phyloP scores from a whole-genome alignment of 2,113 vertebrate genomes.

The Poecile atricapillus region DNA sequence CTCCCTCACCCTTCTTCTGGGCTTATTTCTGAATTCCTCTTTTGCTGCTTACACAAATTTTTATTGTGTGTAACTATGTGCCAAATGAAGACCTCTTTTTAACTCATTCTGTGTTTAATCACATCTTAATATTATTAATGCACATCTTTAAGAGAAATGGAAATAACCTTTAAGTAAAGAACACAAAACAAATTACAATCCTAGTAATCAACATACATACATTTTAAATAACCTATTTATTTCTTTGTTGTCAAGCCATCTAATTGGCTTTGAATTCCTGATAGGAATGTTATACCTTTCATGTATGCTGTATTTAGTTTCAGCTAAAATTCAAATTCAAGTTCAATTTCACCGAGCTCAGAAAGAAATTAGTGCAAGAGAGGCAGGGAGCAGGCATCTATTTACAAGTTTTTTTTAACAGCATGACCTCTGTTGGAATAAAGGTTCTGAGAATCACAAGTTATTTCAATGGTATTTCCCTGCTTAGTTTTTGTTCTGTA shows the following conservation, averaged over 20 bases:
- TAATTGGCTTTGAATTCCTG: background rate
- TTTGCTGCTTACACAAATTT: background rate
- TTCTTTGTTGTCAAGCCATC: background rate
- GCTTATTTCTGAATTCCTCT: background rate
- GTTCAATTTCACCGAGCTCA: background rate
- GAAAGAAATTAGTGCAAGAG: fast-evolving
- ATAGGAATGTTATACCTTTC: background rate
- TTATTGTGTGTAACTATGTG: background rate
- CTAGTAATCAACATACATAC: background rate
- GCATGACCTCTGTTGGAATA: background rate
- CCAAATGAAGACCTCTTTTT: background rate
- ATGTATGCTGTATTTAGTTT: background rate
- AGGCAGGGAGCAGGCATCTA: background rate
- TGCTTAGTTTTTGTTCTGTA: background rate
- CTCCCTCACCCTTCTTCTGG: background rate
- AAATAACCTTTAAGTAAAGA: background rate
- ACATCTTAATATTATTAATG: background rate
- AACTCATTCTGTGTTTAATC: background rate
- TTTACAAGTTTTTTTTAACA: background rate
- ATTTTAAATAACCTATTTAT: background rate
- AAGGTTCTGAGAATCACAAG: background rate
- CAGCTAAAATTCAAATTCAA: background rate
- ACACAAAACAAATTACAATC: background rate
- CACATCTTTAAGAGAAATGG: background rate
- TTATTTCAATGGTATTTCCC: background rate